phyloP scores from a whole-genome alignment of 2,888 invertebrate species.

The Lasioglossum lativentre region DNA sequence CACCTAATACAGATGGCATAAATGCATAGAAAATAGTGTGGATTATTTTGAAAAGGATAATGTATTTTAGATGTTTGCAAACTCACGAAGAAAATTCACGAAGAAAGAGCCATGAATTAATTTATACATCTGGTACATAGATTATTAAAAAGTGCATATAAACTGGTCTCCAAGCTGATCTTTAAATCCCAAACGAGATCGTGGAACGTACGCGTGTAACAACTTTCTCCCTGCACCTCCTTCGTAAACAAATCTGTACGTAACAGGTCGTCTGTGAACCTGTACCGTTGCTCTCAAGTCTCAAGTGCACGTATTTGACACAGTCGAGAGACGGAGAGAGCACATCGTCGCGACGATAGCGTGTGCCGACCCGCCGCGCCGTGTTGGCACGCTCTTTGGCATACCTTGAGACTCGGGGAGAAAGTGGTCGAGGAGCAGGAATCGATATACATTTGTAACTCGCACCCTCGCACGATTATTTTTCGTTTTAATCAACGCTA shows the following conservation, averaged over 20 bases:
- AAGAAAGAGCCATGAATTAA: too few species aligned
- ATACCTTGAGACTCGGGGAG: conserved; percentile 22
- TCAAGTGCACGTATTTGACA: conserved; percentile 41
- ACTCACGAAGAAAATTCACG: too few species aligned
- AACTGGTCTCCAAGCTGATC: not conserved
- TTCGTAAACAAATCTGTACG: conserved; percentile 25
- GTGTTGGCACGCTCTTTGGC: not conserved
- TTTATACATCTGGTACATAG: too few species aligned
- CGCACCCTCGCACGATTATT: not conserved
- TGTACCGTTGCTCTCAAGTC: not conserved
- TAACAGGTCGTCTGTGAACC: conserved; percentile 36
- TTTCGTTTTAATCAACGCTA: not conserved
- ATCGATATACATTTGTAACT: conserved; percentile 2
- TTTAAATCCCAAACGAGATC: not conserved
- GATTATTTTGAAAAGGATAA: too few species aligned
- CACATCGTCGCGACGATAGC: not conserved
- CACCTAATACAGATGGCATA: not conserved
- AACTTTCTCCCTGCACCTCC: conserved; percentile 6
- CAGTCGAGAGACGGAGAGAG: not conserved
- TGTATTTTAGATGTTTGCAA: too few species aligned
- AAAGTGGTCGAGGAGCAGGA: conserved; percentile 20
- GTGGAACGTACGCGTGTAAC: not conserved
- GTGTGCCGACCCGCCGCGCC: not conserved
- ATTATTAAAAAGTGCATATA: too few species aligned
- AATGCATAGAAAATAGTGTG: too few species aligned